Evolutionary conservation across 2,888 invertebrate species (phyloP), one percentile per base, ranked within the genome.

Genomic region (Lithophane ornitopus): DNA sequence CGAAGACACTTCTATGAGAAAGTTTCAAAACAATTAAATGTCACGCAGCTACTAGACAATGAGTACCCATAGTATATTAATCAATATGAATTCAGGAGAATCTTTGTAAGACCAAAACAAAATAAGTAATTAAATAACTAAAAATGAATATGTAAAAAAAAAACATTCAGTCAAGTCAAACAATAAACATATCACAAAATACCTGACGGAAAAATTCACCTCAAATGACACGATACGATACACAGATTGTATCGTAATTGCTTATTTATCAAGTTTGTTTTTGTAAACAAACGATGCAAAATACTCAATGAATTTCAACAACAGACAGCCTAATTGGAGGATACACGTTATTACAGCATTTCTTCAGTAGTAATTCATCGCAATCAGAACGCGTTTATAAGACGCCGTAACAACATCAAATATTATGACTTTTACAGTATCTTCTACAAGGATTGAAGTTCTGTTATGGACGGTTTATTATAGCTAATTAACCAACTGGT

Each of bases 261-360:
- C 62, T 80, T 85, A 82, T 72, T 85, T 69, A 80, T 70, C 70
- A 70, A 73, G 14, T 72, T 74, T 75, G 73, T 80, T 67, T 76
- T 68, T 58, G 52, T 65, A 83, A 80, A 83, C 84, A 80, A 78
- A 77, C 73, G 12, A 56, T 69, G 61, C 49, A 61, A 70, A 76
- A 76, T 72, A 49, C 58, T 80, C 70, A 62, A 80, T 83, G 76
- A 68, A 82, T 82, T 82, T 71, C 56, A 65, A 74, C 74, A 69
- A 67, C 78, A 72, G 69, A 56, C 54, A 59, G 62, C n/a, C 39
- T 78, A 83, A 81, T 81, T 85, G 74, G 39, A 81, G 41, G 46
- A 78, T 65, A 66, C 72, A 41, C 52, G 34, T 70, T 68, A 54
- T 49, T 70, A 41, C 59, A 26, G 58, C 49, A 72, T 78, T 70